Evolutionary conservation across 2,797 vertebrate genomes (phyloP).

Genomic region (Fistularia tabacaria): DNA sequence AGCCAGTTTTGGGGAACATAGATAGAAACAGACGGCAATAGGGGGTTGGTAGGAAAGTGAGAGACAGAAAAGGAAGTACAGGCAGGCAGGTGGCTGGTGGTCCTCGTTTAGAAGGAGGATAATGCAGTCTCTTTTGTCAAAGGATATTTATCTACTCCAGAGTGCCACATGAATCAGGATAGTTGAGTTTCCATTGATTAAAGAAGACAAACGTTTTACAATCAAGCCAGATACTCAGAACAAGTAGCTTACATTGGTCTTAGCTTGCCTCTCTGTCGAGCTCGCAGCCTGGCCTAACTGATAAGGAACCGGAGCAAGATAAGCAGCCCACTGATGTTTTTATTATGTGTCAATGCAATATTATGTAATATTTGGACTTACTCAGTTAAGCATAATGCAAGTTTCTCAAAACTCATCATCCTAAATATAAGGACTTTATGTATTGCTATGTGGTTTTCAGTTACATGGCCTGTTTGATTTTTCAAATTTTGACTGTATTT

Average conservation of each 20-base stretch:
- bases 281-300: conserved; percentile 22
- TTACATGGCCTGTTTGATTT: conserved; percentile 3
- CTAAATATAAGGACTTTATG: not conserved
- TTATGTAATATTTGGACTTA: conserved; percentile 10
- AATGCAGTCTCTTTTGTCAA: conserved; percentile 64
- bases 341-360: conserved; percentile 6
- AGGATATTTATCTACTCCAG: conserved; percentile 73
- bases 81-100: conserved; percentile 6
- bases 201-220: conserved; percentile 73
- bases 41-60: conserved; percentile 15
- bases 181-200: conserved; percentile 75
- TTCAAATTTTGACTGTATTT: conserved; percentile 15
- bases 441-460: conserved; percentile 1
- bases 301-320: conserved; percentile 9
- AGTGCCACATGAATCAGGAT: conserved; percentile 68
- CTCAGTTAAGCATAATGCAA: conserved; percentile 2
- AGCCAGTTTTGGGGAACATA: no score
- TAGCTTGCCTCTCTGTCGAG: conserved; percentile 39
- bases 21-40: conserved; percentile 5
- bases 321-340: conserved; percentile 2
- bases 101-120: conserved; percentile 15
- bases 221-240: conserved; percentile 66
- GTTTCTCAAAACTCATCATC: not conserved
- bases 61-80: conserved; percentile 22
- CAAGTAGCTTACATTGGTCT: conserved; percentile 49